Base-by-base conservation (phyloP, 2,797 vertebrate genomes). In the Gymnopithys bicolor region DNA sequence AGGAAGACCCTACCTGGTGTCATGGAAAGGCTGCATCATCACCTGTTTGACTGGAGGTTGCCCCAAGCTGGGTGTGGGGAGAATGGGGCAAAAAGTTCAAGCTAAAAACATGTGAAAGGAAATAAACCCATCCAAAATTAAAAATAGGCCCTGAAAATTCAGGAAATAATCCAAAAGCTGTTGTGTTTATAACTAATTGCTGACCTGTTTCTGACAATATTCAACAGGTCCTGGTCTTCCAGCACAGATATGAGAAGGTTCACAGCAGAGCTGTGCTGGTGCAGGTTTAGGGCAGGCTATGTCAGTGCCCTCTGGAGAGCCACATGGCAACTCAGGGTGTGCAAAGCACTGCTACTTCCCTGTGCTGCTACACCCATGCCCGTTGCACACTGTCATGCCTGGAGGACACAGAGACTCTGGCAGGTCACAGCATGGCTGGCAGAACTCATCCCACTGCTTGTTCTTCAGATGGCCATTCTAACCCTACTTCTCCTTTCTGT, bases 271-370 rank as follows among this genome's bases (percentile, higher is more conserved):
- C n/a, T 7, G 2, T 30, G 66, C 64, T 27, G 11, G 30, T 19
- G 9, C n/a, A 51, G 3, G 3, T 41, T 83, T 68, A 30, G 46
- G 35, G 9, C 46, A 69, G 46, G 15, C 52, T 64, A 28, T 2
- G 5, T 33, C 6, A 1, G 13, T 37, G 19, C 8, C 14, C 12
- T 69, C 60, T 62, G 73, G 3, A 45, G 48, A 77, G 24, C 23
- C 56, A 51, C 0, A 2, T 13, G 62, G n/a, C 48, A 63, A 10
- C 52, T 84, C 46, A 0, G 1, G 51, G 33, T 53, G 43, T 74
- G 48, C 60, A 53, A 53, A 84, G 9, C 62, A 51, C 18, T 13
- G 18, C 66, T 51, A 3, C 32, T 43, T 69, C 24, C 30, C 64
- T 11, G 3, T 3, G 2, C 30, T 28, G 37, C 39, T 30, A 35